These are phyloP conservation scores for Trissonchulus latispiculum DNA, from an alignment of 2,888 invertebrate genomes.

Conservation along the genomic window DNA sequence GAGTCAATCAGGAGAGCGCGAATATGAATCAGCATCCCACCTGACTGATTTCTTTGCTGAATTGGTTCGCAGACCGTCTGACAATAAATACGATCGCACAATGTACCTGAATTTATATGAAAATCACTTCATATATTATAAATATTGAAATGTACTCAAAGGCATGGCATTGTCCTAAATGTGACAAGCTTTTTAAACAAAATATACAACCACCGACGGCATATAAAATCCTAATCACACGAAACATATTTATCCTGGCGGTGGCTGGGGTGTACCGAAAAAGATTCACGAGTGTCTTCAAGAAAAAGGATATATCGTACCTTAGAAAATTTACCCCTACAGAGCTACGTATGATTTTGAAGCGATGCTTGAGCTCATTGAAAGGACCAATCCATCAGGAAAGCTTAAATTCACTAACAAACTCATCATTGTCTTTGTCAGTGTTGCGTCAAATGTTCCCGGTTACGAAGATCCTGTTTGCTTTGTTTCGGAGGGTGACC, in stretches of 20 bases:
- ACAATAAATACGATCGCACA: not conserved
- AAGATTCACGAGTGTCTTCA: not conserved
- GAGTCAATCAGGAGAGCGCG: not conserved
- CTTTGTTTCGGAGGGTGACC: not conserved
- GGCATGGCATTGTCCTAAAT: not conserved
- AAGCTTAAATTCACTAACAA: not conserved
- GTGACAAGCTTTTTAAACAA: not conserved
- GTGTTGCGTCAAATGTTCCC: constrained; percentile 5
- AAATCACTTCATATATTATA: not conserved
- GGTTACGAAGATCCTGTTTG: not conserved
- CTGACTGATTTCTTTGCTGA: not conserved
- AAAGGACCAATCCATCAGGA: not conserved
- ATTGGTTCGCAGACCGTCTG: not conserved
- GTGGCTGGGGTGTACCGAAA: not conserved
- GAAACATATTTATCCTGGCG: not conserved
- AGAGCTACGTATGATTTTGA: constrained; percentile 9
- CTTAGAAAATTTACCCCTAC: not conserved
- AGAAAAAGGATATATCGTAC: not conserved
- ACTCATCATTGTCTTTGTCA: not conserved
- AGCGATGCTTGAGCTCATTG: not conserved
- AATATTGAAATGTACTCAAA: not conserved
- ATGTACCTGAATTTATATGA: not conserved
- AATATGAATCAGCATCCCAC: not conserved
- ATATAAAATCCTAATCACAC: not conserved
- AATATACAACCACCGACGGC: not conserved